A percentile compares a stretch with the other conserved stretches of the same genome.
phyloP scores from a whole-genome alignment of 2,888 invertebrate genomes.

The Nomada hirtipes region DNA sequence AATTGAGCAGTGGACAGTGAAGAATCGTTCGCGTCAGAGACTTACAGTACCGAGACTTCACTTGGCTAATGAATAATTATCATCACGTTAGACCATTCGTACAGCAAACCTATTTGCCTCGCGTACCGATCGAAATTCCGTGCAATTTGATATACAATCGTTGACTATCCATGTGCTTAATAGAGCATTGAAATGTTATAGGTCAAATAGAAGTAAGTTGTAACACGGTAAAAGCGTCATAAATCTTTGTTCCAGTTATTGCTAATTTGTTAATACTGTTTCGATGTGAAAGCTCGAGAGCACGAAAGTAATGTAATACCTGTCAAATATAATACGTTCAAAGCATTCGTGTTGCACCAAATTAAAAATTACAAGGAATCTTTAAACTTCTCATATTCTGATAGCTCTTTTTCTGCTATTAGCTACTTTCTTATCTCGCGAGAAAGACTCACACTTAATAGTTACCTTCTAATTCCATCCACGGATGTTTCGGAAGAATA shows the following conservation, averaged over 20 bases:
- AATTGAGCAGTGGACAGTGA: conserved; percentile 54
- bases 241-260: neutral
- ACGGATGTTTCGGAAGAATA: too few relatives aligned
- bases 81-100: conserved; percentile 31
- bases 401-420: too few relatives aligned
- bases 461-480: too few relatives aligned
- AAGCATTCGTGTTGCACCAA: too few relatives aligned
- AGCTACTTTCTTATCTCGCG: too few relatives aligned
- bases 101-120: conserved; percentile 28
- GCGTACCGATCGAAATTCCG: conserved; percentile 24
- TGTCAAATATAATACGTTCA: conserved; percentile 5
- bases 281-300: neutral
- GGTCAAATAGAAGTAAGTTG: conserved; percentile 21
- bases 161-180: conserved; percentile 13
- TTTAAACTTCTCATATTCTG: too few relatives aligned
- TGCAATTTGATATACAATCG: conserved; percentile 12
- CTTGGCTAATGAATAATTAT: conserved; percentile 57
- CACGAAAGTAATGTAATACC: neutral
- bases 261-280: neutral
- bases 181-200: conserved; percentile 8
- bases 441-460: too few relatives aligned
- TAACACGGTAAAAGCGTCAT: neutral
- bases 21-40: conserved; percentile 42
- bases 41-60: conserved; percentile 22
- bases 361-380: too few relatives aligned